Conservation (phyloP, 92 coral and sea anemone species). For the Palythoa heliodiscus region DNA sequence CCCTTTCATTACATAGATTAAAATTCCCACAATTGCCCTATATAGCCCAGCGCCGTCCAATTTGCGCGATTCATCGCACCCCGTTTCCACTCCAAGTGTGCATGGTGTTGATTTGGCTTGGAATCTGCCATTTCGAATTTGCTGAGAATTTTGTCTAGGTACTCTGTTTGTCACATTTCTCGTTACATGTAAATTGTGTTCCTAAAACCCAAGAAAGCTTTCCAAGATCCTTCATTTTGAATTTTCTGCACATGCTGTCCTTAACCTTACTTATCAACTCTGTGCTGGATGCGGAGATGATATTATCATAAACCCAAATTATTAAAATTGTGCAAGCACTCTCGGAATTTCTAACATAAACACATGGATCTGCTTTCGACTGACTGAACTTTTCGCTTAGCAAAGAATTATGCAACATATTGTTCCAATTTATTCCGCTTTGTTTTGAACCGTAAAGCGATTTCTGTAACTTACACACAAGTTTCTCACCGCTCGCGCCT, state of each 20-base stretch:
- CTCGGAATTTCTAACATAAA: too few relatives aligned
- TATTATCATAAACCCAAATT: slow-evolving; percentile 5
- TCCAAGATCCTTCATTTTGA: slow-evolving; percentile 68
- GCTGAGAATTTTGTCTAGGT: too few relatives aligned
- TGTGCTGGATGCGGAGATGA: slow-evolving; percentile 22
- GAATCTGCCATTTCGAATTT: slow-evolving; percentile 32
- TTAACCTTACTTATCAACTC: too few relatives aligned
- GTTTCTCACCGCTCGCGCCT: slow-evolving; percentile 11
- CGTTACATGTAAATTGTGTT: too few relatives aligned
- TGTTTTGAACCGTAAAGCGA: slow-evolving; percentile 30
- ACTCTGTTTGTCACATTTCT: too few relatives aligned
- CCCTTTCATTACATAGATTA: slow-evolving; percentile 21
- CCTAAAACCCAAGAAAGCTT: too few relatives aligned
- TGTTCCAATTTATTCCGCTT: too few relatives aligned
- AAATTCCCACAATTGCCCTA: slow-evolving; percentile 28
- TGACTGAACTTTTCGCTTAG: too few relatives aligned
- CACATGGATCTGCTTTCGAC: slow-evolving; percentile 18
- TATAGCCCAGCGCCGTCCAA: too few relatives aligned
- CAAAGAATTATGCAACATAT: too few relatives aligned
- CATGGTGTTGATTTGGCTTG: slow-evolving; percentile 10
- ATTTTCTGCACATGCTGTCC: slow-evolving; percentile 36
- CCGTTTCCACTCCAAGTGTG: too few relatives aligned
- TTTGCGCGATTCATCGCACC: too few relatives aligned
- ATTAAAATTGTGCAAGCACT: slow-evolving; percentile 27
- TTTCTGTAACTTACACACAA: background rate